A percentile compares a stretch with the other conserved stretches of the same genome.
phyloP scores from a whole-genome alignment of 2,888 invertebrate species.

The Stomorhina lunata region DNA sequence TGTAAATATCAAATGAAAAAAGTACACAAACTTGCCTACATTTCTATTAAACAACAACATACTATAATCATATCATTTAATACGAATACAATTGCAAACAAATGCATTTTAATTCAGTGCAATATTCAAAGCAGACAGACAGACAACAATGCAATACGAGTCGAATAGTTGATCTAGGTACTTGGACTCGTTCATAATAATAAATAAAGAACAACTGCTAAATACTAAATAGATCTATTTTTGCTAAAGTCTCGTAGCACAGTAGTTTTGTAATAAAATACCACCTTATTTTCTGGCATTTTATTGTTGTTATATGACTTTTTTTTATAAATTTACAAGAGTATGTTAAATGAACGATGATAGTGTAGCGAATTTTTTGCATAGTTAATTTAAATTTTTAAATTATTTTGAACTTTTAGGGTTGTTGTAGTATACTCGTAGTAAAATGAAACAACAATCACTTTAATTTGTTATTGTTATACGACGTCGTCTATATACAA shows the following conservation, averaged over 20 bases:
- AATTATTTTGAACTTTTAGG: not conserved
- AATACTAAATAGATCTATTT: not conserved
- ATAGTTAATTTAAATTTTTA: not conserved
- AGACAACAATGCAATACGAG: not conserved
- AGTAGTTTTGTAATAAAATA: conserved; percentile 23
- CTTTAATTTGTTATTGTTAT: no score
- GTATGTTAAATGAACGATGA: no score
- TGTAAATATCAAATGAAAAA: not conserved
- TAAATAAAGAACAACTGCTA: not conserved
- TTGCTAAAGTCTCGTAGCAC: no score
- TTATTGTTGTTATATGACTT: conserved; percentile 3
- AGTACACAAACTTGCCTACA: conserved; percentile 24
- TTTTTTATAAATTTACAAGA: not conserved
- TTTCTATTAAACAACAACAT: not conserved
- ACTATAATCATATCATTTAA: conserved; percentile 23
- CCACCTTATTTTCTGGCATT: conserved; percentile 11
- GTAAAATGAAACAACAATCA: not conserved
- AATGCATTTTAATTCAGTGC: not conserved
- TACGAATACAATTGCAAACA: conserved; percentile 15
- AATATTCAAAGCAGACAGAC: not conserved
- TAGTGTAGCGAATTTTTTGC: not conserved
- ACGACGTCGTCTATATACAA: no score
- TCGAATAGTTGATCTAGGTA: no score
- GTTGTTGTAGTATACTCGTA: not conserved
- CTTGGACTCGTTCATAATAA: not conserved